Conservation (phyloP, 2,888 invertebrate genomes). For the Lasioglossum marginatum region DNA sequence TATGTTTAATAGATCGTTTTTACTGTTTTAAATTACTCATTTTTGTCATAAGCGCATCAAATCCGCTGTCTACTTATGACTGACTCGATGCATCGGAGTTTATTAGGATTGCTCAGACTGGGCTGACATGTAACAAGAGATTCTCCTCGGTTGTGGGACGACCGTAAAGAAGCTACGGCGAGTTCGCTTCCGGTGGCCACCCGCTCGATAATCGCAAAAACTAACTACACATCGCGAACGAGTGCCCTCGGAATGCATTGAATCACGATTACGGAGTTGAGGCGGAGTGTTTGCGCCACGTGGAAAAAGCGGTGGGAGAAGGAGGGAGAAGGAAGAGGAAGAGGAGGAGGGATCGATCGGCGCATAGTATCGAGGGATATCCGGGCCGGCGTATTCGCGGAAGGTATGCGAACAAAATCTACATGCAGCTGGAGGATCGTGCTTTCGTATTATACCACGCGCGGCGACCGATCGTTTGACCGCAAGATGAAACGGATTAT, state of each 20-base stretch:
- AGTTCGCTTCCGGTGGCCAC: background rate
- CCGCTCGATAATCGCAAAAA: background rate
- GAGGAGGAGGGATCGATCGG: conserved; percentile 46
- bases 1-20: too few species aligned
- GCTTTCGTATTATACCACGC: conserved; percentile 46
- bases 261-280: conserved; percentile 28
- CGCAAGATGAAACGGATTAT: conserved; percentile 73
- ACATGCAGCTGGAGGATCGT: conserved; percentile 40
- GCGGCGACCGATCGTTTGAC: conserved; percentile 53
- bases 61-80: background rate
- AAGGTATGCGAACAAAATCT: conserved; percentile 32
- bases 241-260: conserved; percentile 26
- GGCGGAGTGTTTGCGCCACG: background rate
- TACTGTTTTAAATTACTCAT: too few species aligned
- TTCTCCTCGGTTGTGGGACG: background rate
- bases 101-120: background rate
- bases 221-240: background rate
- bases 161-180: background rate
- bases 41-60: too few species aligned
- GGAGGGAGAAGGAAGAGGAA: conserved; percentile 22
- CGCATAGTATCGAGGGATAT: conserved; percentile 44
- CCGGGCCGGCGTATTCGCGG: conserved; percentile 25
- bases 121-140: background rate
- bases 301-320: conserved; percentile 13
- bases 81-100: background rate